Percentiles rank a stretch among this genome's conserved stretches.
phyloP scores from a whole-genome alignment of 2,797 vertebrate genomes.

The Melanotaenia boesemani region DNA sequence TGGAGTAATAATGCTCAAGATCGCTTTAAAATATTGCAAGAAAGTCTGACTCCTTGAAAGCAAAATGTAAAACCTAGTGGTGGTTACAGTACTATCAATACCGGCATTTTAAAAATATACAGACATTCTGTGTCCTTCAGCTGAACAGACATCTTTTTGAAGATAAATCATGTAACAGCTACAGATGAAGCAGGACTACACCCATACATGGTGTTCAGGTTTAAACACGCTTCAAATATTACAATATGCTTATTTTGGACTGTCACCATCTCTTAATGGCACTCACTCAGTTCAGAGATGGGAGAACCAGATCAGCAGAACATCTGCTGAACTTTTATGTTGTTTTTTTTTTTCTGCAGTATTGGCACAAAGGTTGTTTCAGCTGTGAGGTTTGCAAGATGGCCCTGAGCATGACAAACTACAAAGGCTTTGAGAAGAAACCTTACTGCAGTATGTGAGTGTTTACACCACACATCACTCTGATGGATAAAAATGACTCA shows the following conservation, averaged over 20 bases:
- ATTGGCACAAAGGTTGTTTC: slow-evolving; percentile 98
- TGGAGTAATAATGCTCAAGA: too few relatives aligned
- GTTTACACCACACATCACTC: slow-evolving; percentile 12
- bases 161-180: neutral
- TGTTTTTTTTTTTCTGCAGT: slow-evolving; percentile 67
- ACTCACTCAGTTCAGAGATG: neutral
- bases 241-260: neutral
- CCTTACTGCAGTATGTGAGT: slow-evolving; percentile 98
- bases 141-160: too few relatives aligned
- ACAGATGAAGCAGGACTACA: neutral
- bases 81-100: neutral
- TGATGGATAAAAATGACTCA: neutral
- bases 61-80: too few relatives aligned
- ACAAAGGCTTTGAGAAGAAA: slow-evolving; percentile 99
- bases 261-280: too few relatives aligned
- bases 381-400: slow-evolving; percentile 98
- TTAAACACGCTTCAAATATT: neutral
- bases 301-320: neutral
- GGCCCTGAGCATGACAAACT: slow-evolving; percentile 99
- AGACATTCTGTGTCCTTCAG: neutral
- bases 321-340: neutral
- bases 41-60: too few relatives aligned
- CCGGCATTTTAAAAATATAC: neutral
- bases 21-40: too few relatives aligned
- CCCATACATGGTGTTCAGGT: neutral